These are phyloP conservation scores for Agrypnus murinus DNA, from an alignment of 2,888 invertebrate species.

Conservation along the genomic window DNA sequence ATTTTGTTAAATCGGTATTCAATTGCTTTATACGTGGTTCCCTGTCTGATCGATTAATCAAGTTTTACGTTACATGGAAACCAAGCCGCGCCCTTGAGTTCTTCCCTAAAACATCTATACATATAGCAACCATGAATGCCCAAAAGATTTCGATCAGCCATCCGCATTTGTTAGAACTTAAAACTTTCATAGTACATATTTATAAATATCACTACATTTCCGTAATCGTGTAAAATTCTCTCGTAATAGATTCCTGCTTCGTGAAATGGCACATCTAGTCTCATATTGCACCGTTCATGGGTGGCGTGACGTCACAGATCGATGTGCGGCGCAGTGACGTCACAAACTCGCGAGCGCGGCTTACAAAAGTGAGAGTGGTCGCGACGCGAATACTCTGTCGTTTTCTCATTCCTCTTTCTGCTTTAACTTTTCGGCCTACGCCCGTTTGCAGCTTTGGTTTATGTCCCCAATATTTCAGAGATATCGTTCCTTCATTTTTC, in stretches of 20 bases:
- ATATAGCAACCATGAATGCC: not conserved
- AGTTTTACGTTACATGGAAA: constrained; percentile 17
- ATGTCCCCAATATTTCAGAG: constrained; percentile 12
- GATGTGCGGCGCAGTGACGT: constrained; percentile 61
- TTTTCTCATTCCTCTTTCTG: constrained; percentile 34
- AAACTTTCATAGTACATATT: no score
- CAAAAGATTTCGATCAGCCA: not conserved
- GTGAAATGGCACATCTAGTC: constrained; percentile 21
- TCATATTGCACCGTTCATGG: constrained; percentile 37
- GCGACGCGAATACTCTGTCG: constrained; percentile 42
- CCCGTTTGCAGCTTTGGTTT: constrained; percentile 27
- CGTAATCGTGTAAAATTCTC: constrained; percentile 14
- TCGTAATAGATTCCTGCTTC: constrained; percentile 5
- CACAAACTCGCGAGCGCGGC: constrained; percentile 57
- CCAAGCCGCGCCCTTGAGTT: constrained; percentile 27
- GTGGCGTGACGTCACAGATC: constrained; percentile 58
- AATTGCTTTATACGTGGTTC: not conserved
- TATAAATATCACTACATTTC: not conserved
- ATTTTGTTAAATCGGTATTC: not conserved
- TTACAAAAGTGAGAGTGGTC: constrained; percentile 63
- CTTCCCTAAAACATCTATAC: constrained; percentile 22
- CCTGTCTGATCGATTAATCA: constrained; percentile 27
- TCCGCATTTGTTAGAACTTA: not conserved
- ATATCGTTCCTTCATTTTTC: constrained; percentile 16
- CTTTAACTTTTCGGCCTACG: constrained; percentile 23